Base-by-base conservation (phyloP, 2,797 vertebrate genomes). In the Fistularia tabacaria region DNA sequence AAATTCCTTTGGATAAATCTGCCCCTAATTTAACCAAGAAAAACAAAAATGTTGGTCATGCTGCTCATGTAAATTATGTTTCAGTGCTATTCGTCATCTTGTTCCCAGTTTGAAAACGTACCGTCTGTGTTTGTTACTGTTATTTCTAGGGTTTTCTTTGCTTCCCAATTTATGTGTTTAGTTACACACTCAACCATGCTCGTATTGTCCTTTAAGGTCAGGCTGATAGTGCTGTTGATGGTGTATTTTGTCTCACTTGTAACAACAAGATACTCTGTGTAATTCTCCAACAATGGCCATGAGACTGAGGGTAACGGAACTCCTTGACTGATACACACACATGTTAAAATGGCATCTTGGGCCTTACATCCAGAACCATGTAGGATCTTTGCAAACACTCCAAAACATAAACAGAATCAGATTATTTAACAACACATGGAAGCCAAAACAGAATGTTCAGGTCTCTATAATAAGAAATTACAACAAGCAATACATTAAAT, bases 301-400 rank as follows among this genome's bases (percentile, higher is more conserved):
- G 1, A 36, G 45, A 84, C 57, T 44, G 58, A 0, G 43, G 77
- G 79, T 3, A 71, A 11, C 14, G 76, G 77, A 55, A 61, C 10
- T 11, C 76, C 80, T 39, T 51, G 37, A 44, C 39, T 71, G 36
- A 76, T 8, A 15, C 81, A 85, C 50, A 68, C 60, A 52, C 83
- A 85, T 36, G 61, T 82, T 66, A 82, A 38, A 12, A 53, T 0
- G 0, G 38, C 57, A 0, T 50, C 64, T 3, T 36, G 51, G 39
- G 46, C 7, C n/a, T 40, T 46, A 59, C 80, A 85, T 12, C 37
- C 39, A 7, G 73, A 79, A 10, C 3, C 14, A 0, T 37, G n/a
- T 1, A 55, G n/a, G 44, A 81, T 75, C 6, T 49, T 48, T 14
- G 54, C 39, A 51, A 47, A 39, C 49, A 11, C 71, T 81, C 56